A percentile compares a stretch with the other conserved stretches of the same genome.
Conservation (phyloP, 2,113 vertebrate species). For the Alosa alosa region DNA sequence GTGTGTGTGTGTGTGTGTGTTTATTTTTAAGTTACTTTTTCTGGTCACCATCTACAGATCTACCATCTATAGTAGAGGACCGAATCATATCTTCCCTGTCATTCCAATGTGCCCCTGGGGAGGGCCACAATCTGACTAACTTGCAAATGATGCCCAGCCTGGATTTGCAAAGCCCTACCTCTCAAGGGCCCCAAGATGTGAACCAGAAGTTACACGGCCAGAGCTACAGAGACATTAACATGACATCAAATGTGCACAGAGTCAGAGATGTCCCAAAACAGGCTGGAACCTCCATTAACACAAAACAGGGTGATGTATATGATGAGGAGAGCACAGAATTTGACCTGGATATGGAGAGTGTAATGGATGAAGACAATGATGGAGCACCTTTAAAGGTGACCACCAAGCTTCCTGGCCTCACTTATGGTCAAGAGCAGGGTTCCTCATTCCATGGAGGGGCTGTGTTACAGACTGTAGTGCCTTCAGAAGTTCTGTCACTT, state of each 20-base stretch:
- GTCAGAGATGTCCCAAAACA: not conserved
- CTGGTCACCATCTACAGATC: constrained; percentile 22
- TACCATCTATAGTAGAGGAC: constrained; percentile 47
- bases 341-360: not conserved
- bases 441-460: not conserved
- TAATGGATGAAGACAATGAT: not conserved
- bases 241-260: not conserved
- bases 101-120: constrained; percentile 9
- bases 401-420: not conserved
- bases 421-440: not conserved
- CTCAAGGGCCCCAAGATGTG: not conserved
- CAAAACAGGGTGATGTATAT: not conserved
- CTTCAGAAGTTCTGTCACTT: not conserved
- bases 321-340: not conserved
- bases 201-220: not conserved
- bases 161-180: not conserved
- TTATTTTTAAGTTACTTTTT: not conserved
- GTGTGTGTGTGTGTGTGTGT: no score
- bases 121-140: not conserved
- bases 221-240: not conserved
- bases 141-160: not conserved
- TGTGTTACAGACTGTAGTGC: not conserved
- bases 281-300: not conserved
- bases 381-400: not conserved
- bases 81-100: constrained; percentile 43